phyloP scores from a whole-genome alignment of 2,888 invertebrate species.

The Ferdinandea cuprea region DNA sequence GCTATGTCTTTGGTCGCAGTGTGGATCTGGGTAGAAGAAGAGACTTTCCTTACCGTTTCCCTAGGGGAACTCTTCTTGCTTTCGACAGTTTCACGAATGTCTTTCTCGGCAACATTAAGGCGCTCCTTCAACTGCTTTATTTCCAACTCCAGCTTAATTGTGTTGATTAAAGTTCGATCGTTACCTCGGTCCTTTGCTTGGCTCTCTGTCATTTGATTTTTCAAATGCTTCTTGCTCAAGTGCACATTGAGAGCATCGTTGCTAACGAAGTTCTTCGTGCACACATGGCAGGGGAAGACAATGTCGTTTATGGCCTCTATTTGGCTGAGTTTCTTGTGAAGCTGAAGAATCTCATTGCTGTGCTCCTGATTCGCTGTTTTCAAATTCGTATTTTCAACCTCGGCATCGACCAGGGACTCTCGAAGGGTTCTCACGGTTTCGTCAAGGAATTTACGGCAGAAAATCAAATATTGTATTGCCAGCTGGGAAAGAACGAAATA shows the following conservation, averaged over 20 bases:
- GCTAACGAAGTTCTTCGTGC: constrained; percentile 82
- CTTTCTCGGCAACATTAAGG: constrained; percentile 85
- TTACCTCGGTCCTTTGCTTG: constrained; percentile 78
- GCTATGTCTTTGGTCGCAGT: constrained; percentile 26
- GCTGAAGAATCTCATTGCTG: constrained; percentile 80
- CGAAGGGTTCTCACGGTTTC: constrained; percentile 79
- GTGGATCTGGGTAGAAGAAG: constrained; percentile 31
- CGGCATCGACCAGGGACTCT: constrained; percentile 77
- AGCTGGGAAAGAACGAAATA: constrained; percentile 82
- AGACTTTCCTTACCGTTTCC: constrained; percentile 15
- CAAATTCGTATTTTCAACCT: constrained; percentile 79
- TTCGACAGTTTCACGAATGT: constrained; percentile 80
- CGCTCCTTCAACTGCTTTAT: constrained; percentile 87
- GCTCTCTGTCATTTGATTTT: constrained; percentile 41
- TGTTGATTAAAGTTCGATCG: constrained; percentile 84
- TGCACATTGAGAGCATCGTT: constrained; percentile 82
- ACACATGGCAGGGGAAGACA: constrained; percentile 81
- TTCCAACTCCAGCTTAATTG: constrained; percentile 86
- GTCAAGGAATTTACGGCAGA: constrained; percentile 81
- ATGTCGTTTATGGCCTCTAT: constrained; percentile 81
- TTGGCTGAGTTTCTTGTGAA: constrained; percentile 81
- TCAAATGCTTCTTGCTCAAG: constrained; percentile 79
- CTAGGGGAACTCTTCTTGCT: constrained; percentile 54
- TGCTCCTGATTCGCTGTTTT: constrained; percentile 78
- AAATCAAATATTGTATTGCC: constrained; percentile 81